Evolutionary conservation across 2,888 invertebrate species (phyloP), one percentile per base, ranked within the genome.

Genomic region (Trichopoda pennipes): DNA sequence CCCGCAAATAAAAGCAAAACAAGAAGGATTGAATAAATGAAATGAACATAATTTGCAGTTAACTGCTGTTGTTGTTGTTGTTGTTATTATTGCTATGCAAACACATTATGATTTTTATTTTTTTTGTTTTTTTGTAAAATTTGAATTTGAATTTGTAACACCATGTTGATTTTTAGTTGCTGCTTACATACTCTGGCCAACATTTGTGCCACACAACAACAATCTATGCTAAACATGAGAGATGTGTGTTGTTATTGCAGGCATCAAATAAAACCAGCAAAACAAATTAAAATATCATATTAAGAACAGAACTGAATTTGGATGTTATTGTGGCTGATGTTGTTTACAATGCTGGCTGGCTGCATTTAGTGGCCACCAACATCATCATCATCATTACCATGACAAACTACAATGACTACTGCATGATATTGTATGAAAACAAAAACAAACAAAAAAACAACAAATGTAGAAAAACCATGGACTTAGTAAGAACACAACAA

Each of bases 21-120:
- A 38, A 47, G n/a, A 21, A 12, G 10, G 12, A 64, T 51, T 61
- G 53, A 56, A 28, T 28, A 28, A 28, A 28, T 28, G 28, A 28
- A 55, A 56, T 17, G 64, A 66, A 79, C 79, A 82, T 82, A 79
- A 82, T 82, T 79, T 82, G 75, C 82, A 82, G 79, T 66, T 80
- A 66, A 66, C 72, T 79, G 64, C 72, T 72, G 53, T 60, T 78
- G 75, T 77, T 47, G 1, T 28, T 28, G 28, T 28, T 28, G 4
- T 28, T 44, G n/a, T 44, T 68, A 78, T n/a, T n/a, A n/a, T n/a
- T n/a, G n/a, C n/a, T n/a, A n/a, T n/a, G 3, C 1, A 79, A 82
- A 75, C 47, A 70, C 70, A 75, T 82, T 75, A 81, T 77, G 77
- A 77, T 73, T 77, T 81, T 63, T 51, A 73, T 69, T 63, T 47